Base-by-base conservation (phyloP, 2,888 invertebrate genomes). In the Drosophila anomalata region DNA sequence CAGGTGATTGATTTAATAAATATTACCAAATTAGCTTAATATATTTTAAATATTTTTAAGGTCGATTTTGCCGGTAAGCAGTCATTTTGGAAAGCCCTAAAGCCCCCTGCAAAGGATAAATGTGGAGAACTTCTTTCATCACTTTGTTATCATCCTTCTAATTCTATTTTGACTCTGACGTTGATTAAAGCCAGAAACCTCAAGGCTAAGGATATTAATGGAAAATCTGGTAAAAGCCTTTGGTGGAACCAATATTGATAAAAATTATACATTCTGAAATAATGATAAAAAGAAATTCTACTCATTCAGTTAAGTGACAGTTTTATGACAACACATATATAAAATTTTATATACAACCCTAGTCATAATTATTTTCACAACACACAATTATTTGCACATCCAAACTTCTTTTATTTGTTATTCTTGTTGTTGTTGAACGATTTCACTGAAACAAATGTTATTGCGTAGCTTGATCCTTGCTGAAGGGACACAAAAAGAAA, bases 161-260 rank as follows among this genome's bases (percentile, higher is more conserved):
- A 97, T 93, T 97, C 98, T 79, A 95, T 97, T 72, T 93, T 98
- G 58, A 98, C 98, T 11, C 93, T 98, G 75, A 96, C 97, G 22
- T 94, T 98, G 81, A 94, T 98, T 89, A 98, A 98, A 92, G 98
- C 98, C 47, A 94, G 97, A 89, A 98, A 98, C 91, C 94, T 98
- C 77, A 98, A 98, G 92, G 98, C 98, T 48, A 98, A 98, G 92
- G 98, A 98, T 91, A 98, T 98, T 89, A 98, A 97, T 85, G 98
- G 98, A 88, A 97, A 97, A 93, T 97, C 97, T 92, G 97, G 97
- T 96, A 91, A 92, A 14, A 14, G 14, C 14, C 14, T 14, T 14
- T 14, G 85, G 14, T 17, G 17, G 17, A 17, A 17, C 17, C 17
- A 17, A 17, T 17, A 17, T 17, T 17, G 17, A 17, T 17, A 17